phyloP scores from a whole-genome alignment of 2,113 vertebrate species.

The Antigone vipio region DNA sequence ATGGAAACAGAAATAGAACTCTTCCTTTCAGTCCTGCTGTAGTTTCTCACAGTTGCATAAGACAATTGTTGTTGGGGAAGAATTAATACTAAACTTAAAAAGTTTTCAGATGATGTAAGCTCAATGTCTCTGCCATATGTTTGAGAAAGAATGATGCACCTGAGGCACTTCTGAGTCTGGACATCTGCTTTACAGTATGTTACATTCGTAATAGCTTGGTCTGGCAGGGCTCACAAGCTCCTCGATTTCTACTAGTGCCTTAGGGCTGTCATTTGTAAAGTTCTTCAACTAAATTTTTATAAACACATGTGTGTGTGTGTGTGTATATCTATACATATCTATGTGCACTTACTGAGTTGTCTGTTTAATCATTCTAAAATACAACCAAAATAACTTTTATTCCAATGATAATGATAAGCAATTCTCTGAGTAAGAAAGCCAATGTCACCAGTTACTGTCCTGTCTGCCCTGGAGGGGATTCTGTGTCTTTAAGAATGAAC shows the following conservation, averaged over 20 bases:
- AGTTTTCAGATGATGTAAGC: slow-evolving; percentile 21
- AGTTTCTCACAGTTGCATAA: slow-evolving; percentile 40
- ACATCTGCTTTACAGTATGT: slow-evolving; percentile 53
- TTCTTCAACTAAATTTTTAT: slow-evolving; percentile 1
- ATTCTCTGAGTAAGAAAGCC: neutral
- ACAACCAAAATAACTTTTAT: neutral
- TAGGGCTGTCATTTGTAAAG: slow-evolving; percentile 17
- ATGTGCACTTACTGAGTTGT: neutral
- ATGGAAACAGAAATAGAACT: slow-evolving; percentile 10
- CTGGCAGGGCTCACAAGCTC: slow-evolving; percentile 30
- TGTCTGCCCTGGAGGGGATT: neutral
- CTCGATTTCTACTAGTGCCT: neutral
- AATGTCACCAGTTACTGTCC: neutral
- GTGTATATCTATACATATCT: neutral
- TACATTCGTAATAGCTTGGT: slow-evolving; percentile 2
- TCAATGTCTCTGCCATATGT: slow-evolving; percentile 24
- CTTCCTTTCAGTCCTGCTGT: neutral
- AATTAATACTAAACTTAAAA: slow-evolving; percentile 5
- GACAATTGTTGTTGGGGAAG: neutral
- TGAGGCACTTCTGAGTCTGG: slow-evolving; percentile 35
- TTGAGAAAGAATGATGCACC: slow-evolving; percentile 36
- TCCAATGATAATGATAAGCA: neutral
- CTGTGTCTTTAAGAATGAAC: slow-evolving; percentile 1
- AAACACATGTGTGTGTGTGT: neutral
- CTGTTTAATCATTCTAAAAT: neutral